Percentiles rank a stretch among this genome's conserved stretches.
Evolutionary conservation across 2,888 invertebrate genomes (phyloP).

Genomic region (Halictus ligatus): DNA sequence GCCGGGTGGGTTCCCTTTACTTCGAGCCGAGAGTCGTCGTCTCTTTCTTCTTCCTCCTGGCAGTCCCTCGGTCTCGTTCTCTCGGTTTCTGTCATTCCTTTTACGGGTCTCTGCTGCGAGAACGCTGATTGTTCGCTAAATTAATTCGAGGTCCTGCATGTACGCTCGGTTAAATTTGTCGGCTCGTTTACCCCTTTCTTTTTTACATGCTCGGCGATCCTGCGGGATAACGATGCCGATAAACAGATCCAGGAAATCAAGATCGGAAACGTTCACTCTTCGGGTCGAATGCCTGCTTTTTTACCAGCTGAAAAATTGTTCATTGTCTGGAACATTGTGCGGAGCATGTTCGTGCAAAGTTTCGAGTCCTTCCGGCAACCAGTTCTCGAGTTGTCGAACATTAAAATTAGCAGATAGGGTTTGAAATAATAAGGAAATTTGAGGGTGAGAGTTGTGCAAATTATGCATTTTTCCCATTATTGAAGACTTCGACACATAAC

Average conservation of each 20-base stretch:
- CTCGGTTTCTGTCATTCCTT: conserved; percentile 50
- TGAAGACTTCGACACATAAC: too few species aligned
- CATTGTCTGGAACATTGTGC: not conserved
- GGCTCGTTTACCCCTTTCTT: not conserved
- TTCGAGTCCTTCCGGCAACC: too few species aligned
- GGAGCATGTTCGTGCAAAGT: not conserved
- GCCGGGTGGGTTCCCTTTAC: conserved; percentile 39
- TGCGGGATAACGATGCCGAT: not conserved
- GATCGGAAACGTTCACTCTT: not conserved
- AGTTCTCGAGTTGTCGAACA: too few species aligned
- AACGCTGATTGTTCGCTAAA: conserved; percentile 50
- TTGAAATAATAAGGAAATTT: too few species aligned
- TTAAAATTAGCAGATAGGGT: too few species aligned
- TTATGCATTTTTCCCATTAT: too few species aligned
- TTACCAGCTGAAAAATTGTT: not conserved
- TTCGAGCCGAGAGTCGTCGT: not conserved
- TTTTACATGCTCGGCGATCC: not conserved
- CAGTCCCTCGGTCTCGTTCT: conserved; percentile 23
- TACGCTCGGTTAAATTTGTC: conserved; percentile 17
- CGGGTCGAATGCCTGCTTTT: not conserved
- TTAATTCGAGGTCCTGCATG: conserved; percentile 33
- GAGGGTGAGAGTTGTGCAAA: too few species aligned
- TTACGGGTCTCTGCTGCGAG: conserved; percentile 23
- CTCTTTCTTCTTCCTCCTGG: not conserved
- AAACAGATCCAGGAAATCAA: not conserved